Conservation (phyloP, 2,888 invertebrate genomes). For the Caenorhabditis doughertyi region DNA sequence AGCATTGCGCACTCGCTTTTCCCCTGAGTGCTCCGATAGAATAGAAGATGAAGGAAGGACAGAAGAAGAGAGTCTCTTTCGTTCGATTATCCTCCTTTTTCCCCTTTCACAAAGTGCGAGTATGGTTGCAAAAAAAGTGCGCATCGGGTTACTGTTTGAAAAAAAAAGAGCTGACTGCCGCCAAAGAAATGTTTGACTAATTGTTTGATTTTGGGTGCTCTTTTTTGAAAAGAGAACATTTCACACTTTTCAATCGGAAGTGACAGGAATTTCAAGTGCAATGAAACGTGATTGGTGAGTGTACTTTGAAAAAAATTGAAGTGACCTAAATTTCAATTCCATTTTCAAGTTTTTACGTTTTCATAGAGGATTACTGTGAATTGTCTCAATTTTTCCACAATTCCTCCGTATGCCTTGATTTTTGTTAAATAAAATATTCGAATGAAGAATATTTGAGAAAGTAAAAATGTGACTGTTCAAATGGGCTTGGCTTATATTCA, state of each 20-base stretch:
- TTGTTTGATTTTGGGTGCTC: conserved; percentile 32
- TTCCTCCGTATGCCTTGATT: too few relatives aligned
- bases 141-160: conserved; percentile 40
- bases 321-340: too few relatives aligned
- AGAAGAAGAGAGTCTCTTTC: not conserved
- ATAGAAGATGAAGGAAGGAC: conserved; percentile 4
- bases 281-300: conserved; percentile 4
- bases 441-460: too few relatives aligned
- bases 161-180: not conserved
- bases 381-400: too few relatives aligned
- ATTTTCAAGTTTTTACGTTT: too few relatives aligned
- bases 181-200: not conserved
- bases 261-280: conserved; percentile 37
- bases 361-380: too few relatives aligned
- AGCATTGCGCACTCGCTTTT: conserved; percentile 27
- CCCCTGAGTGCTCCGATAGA: conserved; percentile 18
- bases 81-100: conserved; percentile 36
- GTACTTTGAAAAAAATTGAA: too few relatives aligned
- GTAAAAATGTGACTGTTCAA: too few relatives aligned
- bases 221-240: conserved; percentile 19
- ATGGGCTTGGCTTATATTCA: too few relatives aligned
- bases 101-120: conserved; percentile 26
- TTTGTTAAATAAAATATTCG: too few relatives aligned
- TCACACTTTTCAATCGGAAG: conserved; percentile 36
- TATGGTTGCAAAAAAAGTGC: not conserved